Conservation (phyloP, 2,888 invertebrate species). For the Tipula lateralis region DNA sequence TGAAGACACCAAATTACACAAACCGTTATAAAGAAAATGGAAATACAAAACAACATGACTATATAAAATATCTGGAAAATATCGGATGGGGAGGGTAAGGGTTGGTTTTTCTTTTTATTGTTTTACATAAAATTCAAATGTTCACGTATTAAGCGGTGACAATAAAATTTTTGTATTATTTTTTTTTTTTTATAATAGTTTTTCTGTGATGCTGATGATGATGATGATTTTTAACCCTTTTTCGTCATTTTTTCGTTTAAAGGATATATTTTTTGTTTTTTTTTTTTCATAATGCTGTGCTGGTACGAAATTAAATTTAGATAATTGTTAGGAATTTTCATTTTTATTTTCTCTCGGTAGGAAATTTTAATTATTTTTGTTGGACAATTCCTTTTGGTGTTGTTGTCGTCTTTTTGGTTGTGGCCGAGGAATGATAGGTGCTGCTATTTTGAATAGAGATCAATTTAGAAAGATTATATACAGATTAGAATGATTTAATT, state of each 20-base stretch:
- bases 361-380: slow-evolving; percentile 13
- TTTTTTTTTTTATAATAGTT: slow-evolving; percentile 8
- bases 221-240: slow-evolving; percentile 24
- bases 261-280: no score
- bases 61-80: not conserved
- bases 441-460: not conserved
- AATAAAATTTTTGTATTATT: slow-evolving; percentile 11
- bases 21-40: not conserved
- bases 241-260: not conserved
- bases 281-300: not conserved
- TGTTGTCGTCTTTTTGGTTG: not conserved
- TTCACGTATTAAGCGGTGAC: slow-evolving; percentile 24
- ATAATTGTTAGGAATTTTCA: slow-evolving; percentile 19
- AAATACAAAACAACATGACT: not conserved
- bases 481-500: slow-evolving; percentile 19
- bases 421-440: not conserved
- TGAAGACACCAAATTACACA: not conserved
- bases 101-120: slow-evolving; percentile 11
- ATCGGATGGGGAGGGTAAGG: not conserved
- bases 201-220: not conserved
- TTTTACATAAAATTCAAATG: slow-evolving; percentile 24
- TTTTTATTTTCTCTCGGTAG: slow-evolving; percentile 7
- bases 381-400: not conserved
- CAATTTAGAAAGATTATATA: slow-evolving; percentile 14
- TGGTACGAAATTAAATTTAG: slow-evolving; percentile 19